Percentiles rank a stretch among this genome's conserved stretches.
Evolutionary conservation across 2,888 invertebrate species (phyloP).

Genomic region (Ellobium chinense): DNA sequence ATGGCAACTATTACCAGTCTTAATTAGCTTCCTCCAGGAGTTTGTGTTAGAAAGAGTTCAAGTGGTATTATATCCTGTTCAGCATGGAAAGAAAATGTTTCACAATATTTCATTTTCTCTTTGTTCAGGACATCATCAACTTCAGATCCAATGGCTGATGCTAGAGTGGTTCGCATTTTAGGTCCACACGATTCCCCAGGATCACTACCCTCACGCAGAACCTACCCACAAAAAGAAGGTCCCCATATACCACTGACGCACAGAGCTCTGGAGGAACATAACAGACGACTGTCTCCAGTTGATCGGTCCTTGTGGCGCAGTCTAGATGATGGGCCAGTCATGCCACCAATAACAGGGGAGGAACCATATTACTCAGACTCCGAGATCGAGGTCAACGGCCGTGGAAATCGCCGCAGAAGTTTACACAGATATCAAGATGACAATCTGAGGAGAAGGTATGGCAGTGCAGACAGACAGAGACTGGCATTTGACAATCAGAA

Average conservation of each 20-base stretch:
- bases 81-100: too few relatives aligned
- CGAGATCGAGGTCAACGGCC: slow-evolving; percentile 29
- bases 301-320: slow-evolving; percentile 39
- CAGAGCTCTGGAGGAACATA: slow-evolving; percentile 38
- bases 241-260: slow-evolving; percentile 10
- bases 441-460: too few relatives aligned
- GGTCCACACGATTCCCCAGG: not conserved
- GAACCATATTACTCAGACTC: slow-evolving; percentile 45
- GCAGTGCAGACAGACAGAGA: too few relatives aligned
- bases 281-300: slow-evolving; percentile 24
- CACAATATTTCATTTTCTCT: too few relatives aligned
- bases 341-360: not conserved
- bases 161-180: not conserved
- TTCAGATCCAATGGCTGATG: not conserved
- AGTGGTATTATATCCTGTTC: too few relatives aligned
- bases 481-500: too few relatives aligned
- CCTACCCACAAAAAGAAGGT: not conserved
- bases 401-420: not conserved
- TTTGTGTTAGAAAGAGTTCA: too few relatives aligned
- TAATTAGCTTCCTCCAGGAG: too few relatives aligned
- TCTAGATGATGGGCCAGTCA: slow-evolving; percentile 2
- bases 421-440: not conserved
- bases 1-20: too few relatives aligned
- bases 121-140: too few relatives aligned
- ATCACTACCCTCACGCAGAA: slow-evolving; percentile 6